A percentile compares a stretch with the other conserved stretches of the same genome.
Evolutionary conservation across 2,113 vertebrate genomes (phyloP).

Genomic region (Tiliqua scincoides): DNA sequence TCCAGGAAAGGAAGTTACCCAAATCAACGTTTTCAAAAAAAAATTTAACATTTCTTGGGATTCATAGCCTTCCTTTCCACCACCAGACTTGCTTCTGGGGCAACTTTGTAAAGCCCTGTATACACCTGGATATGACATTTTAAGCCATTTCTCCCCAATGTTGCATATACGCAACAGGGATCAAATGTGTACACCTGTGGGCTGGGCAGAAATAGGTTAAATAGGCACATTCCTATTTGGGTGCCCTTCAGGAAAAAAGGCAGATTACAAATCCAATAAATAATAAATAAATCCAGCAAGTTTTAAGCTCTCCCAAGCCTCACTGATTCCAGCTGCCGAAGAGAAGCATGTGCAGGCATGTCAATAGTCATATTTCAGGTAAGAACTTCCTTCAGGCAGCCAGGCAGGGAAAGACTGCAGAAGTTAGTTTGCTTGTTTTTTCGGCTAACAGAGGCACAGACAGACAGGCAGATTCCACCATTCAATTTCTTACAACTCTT

Average conservation of each 20-base stretch:
- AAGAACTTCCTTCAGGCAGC: neutral
- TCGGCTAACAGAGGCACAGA: neutral
- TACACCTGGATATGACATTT: too few species aligned
- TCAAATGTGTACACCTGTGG: too few species aligned
- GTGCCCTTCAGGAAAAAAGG: too few species aligned
- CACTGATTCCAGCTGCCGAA: neutral
- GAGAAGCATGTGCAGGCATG: neutral
- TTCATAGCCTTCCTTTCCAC: too few species aligned
- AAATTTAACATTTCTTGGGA: too few species aligned
- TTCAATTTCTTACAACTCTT: neutral
- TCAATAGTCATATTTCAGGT: neutral
- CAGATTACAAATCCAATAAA: too few species aligned
- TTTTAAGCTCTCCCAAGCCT: neutral
- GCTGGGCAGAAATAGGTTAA: neutral
- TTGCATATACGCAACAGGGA: too few species aligned
- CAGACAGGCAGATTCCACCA: neutral
- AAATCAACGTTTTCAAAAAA: neutral
- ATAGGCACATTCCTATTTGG: too few species aligned
- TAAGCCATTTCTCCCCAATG: too few species aligned
- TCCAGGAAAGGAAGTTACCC: neutral
- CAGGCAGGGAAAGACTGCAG: neutral
- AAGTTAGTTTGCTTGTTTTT: neutral
- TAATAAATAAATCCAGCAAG: neutral
- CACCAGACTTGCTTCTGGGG: neutral
- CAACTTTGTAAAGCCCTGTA: neutral